A percentile compares a stretch with the other conserved stretches of the same genome.
Evolutionary conservation across 2,888 invertebrate species (phyloP).

Genomic region (Laothoe populi): DNA sequence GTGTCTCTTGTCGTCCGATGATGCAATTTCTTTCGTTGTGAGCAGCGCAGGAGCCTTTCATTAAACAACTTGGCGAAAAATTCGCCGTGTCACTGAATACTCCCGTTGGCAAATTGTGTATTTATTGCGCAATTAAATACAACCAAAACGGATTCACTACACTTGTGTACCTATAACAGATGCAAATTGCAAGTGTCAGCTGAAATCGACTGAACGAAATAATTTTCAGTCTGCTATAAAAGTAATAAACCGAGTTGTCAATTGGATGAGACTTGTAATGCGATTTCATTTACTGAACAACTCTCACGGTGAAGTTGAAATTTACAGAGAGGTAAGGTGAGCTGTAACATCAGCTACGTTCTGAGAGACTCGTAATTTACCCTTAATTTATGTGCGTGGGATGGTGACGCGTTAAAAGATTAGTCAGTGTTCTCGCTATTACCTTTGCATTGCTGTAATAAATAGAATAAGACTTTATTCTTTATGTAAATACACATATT

Average conservation of each 20-base stretch:
- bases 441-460: constrained; percentile 35
- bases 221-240: constrained; percentile 51
- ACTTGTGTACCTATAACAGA: constrained; percentile 37
- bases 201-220: constrained; percentile 45
- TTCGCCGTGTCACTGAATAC: constrained; percentile 6
- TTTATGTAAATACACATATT: neutral
- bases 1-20: no score
- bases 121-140: constrained; percentile 23
- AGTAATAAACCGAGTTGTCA: constrained; percentile 59
- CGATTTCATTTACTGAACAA: constrained; percentile 59
- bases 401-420: constrained; percentile 79
- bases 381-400: constrained; percentile 80
- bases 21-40: no score
- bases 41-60: constrained; percentile 32
- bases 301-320: constrained; percentile 58
- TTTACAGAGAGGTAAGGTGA: constrained; percentile 66
- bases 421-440: constrained; percentile 55
- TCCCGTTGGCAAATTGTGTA: constrained; percentile 16
- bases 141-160: constrained; percentile 32
- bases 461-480: constrained; percentile 10
- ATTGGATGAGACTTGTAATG: constrained; percentile 57
- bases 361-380: constrained; percentile 69
- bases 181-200: constrained; percentile 55
- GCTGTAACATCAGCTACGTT: constrained; percentile 61
- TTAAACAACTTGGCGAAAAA: constrained; percentile 15